phyloP scores from a whole-genome alignment of 1,140 invertebrate genomes.

The Zaprionus tsacasi region DNA sequence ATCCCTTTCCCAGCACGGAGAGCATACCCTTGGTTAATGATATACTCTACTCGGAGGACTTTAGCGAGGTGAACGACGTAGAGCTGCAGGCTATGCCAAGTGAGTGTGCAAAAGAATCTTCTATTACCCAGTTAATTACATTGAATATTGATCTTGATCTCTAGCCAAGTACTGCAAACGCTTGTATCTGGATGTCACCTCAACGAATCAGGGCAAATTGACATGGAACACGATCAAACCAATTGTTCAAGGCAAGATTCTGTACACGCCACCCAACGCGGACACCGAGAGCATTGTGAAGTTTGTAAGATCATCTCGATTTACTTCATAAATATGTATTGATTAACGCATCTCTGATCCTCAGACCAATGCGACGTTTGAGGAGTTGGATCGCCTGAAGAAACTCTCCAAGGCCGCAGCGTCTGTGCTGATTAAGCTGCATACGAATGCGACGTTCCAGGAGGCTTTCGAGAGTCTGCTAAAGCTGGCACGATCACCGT shows the following conservation, averaged over 20 bases:
- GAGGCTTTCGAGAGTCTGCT: slow-evolving; percentile 70
- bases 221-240: slow-evolving; percentile 89
- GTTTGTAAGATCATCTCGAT: slow-evolving; percentile 77
- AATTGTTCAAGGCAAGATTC: slow-evolving; percentile 87
- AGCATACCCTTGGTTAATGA: slow-evolving; percentile 83
- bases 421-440: slow-evolving; percentile 62
- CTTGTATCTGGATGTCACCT: slow-evolving; percentile 86
- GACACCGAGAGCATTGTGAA: slow-evolving; percentile 85
- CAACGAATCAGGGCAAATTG: slow-evolving; percentile 87
- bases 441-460: slow-evolving; percentile 66
- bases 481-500: slow-evolving; percentile 75
- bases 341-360: background rate
- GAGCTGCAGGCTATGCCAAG: slow-evolving; percentile 87
- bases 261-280: slow-evolving; percentile 86
- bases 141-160: background rate
- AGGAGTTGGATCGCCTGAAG: slow-evolving; percentile 85
- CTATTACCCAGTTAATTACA: background rate
- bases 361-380: slow-evolving; percentile 86
- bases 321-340: background rate
- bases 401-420: slow-evolving; percentile 51
- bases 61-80: slow-evolving; percentile 80
- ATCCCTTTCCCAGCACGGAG: slow-evolving; percentile 84
- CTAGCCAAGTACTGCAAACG: slow-evolving; percentile 87
- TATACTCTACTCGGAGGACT: slow-evolving; percentile 85
- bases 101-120: slow-evolving; percentile 74